Evolutionary conservation across 2,797 vertebrate species (phyloP).

Genomic region (Enteromius unitaeniatus): DNA sequence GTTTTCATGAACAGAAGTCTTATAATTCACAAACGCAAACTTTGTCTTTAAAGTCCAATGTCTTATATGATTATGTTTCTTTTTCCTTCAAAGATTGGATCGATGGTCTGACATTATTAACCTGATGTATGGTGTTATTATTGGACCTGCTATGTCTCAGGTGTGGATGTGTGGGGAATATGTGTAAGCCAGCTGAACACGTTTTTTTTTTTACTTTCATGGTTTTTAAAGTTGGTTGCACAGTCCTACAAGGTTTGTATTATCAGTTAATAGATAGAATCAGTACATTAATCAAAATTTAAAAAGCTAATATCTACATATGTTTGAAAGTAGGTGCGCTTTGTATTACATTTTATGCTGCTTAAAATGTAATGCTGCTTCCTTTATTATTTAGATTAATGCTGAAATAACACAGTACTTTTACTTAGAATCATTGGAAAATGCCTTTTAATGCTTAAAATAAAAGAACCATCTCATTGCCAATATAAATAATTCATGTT

Average conservation of each 20-base stretch:
- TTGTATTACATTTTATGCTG: not conserved
- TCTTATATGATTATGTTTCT: not conserved
- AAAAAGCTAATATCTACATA: not conserved
- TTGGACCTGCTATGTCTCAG: slow-evolving; percentile 30
- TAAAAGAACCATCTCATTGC: not conserved
- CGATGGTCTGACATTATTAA: slow-evolving; percentile 11
- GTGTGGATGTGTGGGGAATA: slow-evolving; percentile 1
- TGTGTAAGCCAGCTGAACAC: slow-evolving; percentile 6
- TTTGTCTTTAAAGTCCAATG: not conserved
- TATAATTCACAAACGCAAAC: slow-evolving; percentile 8
- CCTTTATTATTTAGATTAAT: not conserved
- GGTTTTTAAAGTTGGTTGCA: not conserved
- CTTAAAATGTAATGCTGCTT: too few relatives aligned
- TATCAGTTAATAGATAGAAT: not conserved
- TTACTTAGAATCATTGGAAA: not conserved
- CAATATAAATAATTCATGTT: slow-evolving; percentile 10
- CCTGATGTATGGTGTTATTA: slow-evolving; percentile 35
- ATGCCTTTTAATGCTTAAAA: not conserved
- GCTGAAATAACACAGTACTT: not conserved
- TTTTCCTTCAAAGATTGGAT: slow-evolving; percentile 20
- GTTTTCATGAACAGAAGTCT: not conserved
- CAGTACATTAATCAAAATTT: not conserved
- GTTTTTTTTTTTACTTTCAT: not conserved
- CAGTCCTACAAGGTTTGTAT: not conserved
- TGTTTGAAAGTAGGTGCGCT: not conserved